phyloP scores from a whole-genome alignment of 2,113 vertebrate species.

The Phalacrocorax brasilianus region DNA sequence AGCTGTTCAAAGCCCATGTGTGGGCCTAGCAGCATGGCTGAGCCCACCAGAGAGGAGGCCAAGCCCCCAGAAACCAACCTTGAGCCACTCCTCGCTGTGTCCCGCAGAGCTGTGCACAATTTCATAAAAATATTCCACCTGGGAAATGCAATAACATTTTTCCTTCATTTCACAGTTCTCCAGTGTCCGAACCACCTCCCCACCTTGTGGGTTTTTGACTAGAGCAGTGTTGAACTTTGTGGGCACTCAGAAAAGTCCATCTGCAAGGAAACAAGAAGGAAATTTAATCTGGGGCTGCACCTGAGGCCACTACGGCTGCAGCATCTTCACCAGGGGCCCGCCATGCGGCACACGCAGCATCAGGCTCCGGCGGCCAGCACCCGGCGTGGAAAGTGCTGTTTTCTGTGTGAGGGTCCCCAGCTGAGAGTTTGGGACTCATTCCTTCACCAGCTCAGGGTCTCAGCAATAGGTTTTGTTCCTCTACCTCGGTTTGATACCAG shows the following conservation, averaged over 20 bases:
- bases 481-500: not conserved
- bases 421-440: not conserved
- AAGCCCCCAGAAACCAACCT: constrained; percentile 30
- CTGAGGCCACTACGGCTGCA: not conserved
- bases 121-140: constrained; percentile 75
- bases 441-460: not conserved
- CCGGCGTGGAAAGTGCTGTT: rapidly evolving
- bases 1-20: rapidly evolving
- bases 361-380: not conserved
- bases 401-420: not conserved
- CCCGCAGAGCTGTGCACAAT: constrained; percentile 56
- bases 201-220: constrained; percentile 70
- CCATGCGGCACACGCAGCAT: rapidly evolving
- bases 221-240: constrained; percentile 73
- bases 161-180: constrained; percentile 71
- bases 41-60: not conserved
- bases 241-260: constrained; percentile 75
- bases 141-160: constrained; percentile 69
- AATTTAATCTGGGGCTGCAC: not conserved
- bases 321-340: not conserved
- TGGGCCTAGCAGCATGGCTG: not conserved
- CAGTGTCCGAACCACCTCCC: constrained; percentile 68
- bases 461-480: not conserved
- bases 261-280: not conserved
- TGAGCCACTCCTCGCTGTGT: constrained; percentile 68